These are phyloP conservation scores for Mastomys natalensis DNA, from an alignment of 2,113 vertebrate genomes.

Conservation along the genomic window DNA sequence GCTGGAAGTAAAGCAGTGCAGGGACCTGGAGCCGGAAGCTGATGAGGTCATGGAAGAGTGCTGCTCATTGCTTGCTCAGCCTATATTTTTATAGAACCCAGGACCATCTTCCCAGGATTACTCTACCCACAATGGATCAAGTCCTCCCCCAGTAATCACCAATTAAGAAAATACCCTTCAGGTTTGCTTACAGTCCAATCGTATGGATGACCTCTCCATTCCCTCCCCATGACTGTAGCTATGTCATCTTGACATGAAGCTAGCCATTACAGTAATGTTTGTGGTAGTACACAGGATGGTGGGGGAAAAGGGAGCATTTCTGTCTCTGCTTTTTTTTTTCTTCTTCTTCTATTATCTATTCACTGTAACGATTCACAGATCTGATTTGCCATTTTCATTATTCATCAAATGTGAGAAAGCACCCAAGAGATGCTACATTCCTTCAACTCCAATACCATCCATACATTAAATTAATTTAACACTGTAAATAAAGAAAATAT, in stretches of 20 bases:
- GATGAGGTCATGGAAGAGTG: accelerated
- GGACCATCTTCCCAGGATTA: background rate
- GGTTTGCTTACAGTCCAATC: background rate
- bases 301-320: background rate
- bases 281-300: background rate
- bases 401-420: conserved; percentile 23
- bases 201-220: background rate
- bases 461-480: conserved; percentile 57
- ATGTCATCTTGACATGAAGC: background rate
- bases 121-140: background rate
- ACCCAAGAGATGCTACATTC: conserved; percentile 4
- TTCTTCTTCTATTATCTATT: background rate
- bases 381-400: conserved; percentile 50
- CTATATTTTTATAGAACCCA: background rate
- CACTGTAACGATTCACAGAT: background rate
- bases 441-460: conserved; percentile 56
- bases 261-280: background rate
- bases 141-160: background rate
- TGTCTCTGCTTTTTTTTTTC: background rate
- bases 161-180: background rate
- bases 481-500: conserved; percentile 48
- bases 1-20: background rate
- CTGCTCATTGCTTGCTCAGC: background rate
- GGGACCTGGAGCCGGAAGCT: background rate
- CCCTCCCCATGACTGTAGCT: background rate